A percentile compares a stretch with the other conserved stretches of the same genome.
phyloP scores from a whole-genome alignment of 1,140 invertebrate species.

The Choristoneura fumiferana region DNA sequence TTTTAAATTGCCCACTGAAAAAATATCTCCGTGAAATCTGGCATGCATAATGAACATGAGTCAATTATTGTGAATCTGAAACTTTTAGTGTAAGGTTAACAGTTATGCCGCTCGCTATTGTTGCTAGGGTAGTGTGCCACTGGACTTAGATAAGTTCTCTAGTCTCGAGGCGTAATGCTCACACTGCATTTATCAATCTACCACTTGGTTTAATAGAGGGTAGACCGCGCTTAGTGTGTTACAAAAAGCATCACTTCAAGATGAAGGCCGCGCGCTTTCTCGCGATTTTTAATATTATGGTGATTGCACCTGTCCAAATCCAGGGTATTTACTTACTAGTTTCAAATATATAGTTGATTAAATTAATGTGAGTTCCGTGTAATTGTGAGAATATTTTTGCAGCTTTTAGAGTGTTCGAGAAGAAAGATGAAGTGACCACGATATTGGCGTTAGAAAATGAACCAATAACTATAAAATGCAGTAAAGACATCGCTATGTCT shows the following conservation, averaged over 20 bases:
- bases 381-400: conserved; percentile 25
- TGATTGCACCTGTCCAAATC: not conserved
- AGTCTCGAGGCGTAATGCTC: no score
- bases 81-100: no score
- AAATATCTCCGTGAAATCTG: no score
- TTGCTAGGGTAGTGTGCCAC: no score
- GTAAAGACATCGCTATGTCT: conserved; percentile 52
- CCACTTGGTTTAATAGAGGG: not conserved
- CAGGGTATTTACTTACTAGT: not conserved
- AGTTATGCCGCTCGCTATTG: no score
- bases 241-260: not conserved
- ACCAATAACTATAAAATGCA: conserved; percentile 53
- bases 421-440: conserved; percentile 43
- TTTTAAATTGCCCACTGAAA: no score
- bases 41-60: no score
- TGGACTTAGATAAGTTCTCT: no score
- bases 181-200: not conserved
- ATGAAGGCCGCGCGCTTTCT: not conserved
- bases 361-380: conserved; percentile 8
- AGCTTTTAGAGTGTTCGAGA: conserved; percentile 58
- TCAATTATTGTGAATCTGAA: no score
- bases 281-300: not conserved
- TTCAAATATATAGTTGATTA: conserved; percentile 1
- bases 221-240: not conserved
- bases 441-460: conserved; percentile 62